Evolutionary conservation across 2,113 vertebrate genomes (phyloP).

Genomic region (Pandion haliaetus): DNA sequence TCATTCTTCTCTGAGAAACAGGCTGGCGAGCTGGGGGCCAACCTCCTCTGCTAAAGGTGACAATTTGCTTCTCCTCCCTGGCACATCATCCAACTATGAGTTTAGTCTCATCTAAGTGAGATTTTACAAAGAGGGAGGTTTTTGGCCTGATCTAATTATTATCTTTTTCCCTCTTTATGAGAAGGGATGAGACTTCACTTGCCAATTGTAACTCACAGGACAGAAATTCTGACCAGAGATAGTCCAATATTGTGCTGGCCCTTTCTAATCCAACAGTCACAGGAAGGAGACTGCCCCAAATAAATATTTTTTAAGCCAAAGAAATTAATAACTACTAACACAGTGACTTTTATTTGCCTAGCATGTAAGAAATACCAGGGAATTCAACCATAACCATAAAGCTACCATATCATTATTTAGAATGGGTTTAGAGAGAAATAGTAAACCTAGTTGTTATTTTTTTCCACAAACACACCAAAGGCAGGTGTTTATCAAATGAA

Average conservation of each 20-base stretch:
- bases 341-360: neutral
- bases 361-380: neutral
- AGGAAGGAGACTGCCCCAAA: neutral
- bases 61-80: neutral
- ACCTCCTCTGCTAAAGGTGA: neutral
- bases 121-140: neutral
- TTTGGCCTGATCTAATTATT: neutral
- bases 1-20: neutral
- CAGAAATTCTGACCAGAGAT: neutral
- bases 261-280: neutral
- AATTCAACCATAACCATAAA: neutral
- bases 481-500: neutral
- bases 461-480: neutral
- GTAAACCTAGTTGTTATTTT: neutral
- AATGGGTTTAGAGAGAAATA: neutral
- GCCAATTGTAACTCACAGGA: neutral
- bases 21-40: rapidly evolving
- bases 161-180: neutral
- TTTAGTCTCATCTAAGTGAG: neutral
- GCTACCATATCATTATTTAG: neutral
- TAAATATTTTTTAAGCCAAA: neutral
- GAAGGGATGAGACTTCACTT: neutral
- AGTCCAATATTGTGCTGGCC: neutral
- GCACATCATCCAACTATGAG: neutral
- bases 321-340: neutral